phyloP scores from a whole-genome alignment of 2,113 vertebrate genomes.

The Lophura nycthemera region DNA sequence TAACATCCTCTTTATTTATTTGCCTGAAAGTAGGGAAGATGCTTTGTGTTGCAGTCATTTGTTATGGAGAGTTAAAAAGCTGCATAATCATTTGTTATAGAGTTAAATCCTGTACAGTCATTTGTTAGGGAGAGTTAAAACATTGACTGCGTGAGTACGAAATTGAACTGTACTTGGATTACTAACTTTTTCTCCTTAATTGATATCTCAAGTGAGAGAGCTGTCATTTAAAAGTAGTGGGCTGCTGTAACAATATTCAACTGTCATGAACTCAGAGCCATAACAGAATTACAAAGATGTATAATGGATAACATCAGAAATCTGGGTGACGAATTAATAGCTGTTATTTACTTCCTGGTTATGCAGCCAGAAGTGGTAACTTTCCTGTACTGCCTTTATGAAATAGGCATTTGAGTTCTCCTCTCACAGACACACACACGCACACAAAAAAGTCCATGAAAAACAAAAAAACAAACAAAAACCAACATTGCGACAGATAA shows the following conservation, averaged over 20 bases:
- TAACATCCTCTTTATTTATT: not conserved
- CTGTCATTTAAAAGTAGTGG: slow-evolving; percentile 19
- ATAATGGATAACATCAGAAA: not conserved
- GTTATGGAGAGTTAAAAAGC: not conserved
- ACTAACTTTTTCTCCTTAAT: not conserved
- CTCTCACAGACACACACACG: too few species aligned
- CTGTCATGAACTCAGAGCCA: not conserved
- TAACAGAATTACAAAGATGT: not conserved
- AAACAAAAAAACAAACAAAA: not conserved
- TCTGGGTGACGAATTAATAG: slow-evolving; percentile 22
- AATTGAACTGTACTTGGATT: slow-evolving; percentile 1
- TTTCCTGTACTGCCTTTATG: not conserved
- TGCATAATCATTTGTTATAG: not conserved
- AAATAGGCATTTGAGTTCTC: not conserved
- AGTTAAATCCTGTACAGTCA: not conserved
- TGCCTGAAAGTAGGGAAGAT: not conserved
- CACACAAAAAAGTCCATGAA: not conserved
- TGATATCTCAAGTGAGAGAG: not conserved
- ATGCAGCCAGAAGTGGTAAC: not conserved
- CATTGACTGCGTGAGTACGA: not conserved
- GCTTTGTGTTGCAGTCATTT: not conserved
- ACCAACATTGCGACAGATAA: not conserved
- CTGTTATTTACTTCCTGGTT: slow-evolving; percentile 18
- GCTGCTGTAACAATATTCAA: not conserved
- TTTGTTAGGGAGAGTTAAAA: slow-evolving; percentile 25